Evolutionary conservation across 2,888 invertebrate species (phyloP), one percentile per base, ranked within the genome.

Genomic region (Apamea epomidion): DNA sequence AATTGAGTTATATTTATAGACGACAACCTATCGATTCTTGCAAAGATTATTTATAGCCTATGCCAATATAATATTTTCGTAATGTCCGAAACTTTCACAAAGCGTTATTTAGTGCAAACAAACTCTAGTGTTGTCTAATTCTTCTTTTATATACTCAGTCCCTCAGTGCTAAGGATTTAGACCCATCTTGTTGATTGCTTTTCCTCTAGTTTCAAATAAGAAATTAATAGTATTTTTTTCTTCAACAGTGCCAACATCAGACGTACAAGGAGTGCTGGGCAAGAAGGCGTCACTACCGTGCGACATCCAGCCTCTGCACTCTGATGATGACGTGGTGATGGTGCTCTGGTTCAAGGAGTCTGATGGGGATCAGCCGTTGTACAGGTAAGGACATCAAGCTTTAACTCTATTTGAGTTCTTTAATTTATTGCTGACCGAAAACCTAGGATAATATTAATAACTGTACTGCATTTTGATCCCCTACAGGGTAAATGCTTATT

Each of bases 341-440:
- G 99, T 99, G 88, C 97, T 99, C 62, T 99, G 99, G 99, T 99
- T 98, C 96, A 98, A 98, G 92, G 98, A 98, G 94, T 98, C 98
- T 65, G 98, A 98, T 89, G 98, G 98, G 58, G 98, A 98, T 92
- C 99, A 98, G 93, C 99, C 99, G 48, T 97, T 99, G 85, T 99
- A 98, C 97, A 99, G 98, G 99, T 99, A 88, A 72, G 7, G 16
- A 16, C 0, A 16, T 18, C 0, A 78, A 29, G 4, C 5, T 42
- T 7, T 21, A 25, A 12, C 10, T 12, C 21, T 37, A 32, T 32
- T 75, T 42, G 10, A 32, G 25, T 16, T 21, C 2, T 29, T 25
- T 45, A 21, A 29, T n/a, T 42, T 0, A 37, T 25, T 5, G 10
- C 25, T 54, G 54, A 8, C 16, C 5, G 25, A 37, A 16, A 25